Evolutionary conservation across 2,113 vertebrate genomes (phyloP).

Genomic region (Gasterosteus aculeatus): DNA sequence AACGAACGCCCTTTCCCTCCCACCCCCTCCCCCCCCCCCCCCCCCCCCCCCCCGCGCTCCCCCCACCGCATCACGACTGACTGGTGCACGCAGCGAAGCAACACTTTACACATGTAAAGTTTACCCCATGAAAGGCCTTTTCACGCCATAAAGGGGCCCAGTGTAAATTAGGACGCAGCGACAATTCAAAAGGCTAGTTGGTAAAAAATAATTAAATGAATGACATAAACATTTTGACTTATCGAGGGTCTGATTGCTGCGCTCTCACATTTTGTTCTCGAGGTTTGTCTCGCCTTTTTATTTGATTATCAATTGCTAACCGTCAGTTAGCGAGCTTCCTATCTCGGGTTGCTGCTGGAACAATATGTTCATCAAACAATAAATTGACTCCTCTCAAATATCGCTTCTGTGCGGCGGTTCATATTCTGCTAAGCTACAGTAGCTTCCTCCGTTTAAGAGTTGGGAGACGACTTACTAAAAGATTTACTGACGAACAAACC

Average conservation of each 20-base stretch:
- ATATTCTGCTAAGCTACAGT: background rate
- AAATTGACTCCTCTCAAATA: background rate
- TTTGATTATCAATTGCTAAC: background rate
- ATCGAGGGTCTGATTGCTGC: background rate
- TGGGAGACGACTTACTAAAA: no score
- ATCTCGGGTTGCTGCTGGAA: background rate
- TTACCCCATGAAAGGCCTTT: constrained; percentile 5
- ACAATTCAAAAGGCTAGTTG: background rate
- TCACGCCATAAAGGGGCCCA: constrained; percentile 14
- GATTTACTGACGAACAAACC: background rate
- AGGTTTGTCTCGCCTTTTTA: background rate
- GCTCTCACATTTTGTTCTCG: background rate
- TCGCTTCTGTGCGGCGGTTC: background rate
- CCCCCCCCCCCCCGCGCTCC: background rate
- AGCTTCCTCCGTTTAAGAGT: background rate
- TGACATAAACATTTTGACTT: no score
- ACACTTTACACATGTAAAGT: background rate
- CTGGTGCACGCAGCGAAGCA: constrained; percentile 1
- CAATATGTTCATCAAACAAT: background rate
- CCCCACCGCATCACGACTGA: background rate
- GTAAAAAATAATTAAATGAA: background rate
- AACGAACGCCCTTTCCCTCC: constrained; percentile 65
- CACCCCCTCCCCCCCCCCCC: constrained; percentile 43
- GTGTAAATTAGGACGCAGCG: background rate
- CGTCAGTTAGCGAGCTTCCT: background rate